Evolutionary conservation across 2,888 invertebrate genomes (phyloP).

Genomic region (Leucophenga maculata): DNA sequence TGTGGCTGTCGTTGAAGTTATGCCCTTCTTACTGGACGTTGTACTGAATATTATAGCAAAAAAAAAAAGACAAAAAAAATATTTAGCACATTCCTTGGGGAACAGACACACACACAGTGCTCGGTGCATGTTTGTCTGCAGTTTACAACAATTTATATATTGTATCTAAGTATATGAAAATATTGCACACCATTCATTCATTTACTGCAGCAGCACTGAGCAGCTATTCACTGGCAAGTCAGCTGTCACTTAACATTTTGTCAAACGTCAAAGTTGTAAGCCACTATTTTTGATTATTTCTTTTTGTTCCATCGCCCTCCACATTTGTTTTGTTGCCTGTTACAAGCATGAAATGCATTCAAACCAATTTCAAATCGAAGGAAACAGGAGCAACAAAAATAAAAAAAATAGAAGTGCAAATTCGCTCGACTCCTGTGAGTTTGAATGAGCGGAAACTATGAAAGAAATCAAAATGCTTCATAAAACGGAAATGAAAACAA

Average conservation of each 20-base stretch:
- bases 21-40: background rate
- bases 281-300: background rate
- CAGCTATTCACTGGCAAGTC: slow-evolving; percentile 35
- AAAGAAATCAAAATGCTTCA: slow-evolving; percentile 58
- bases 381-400: background rate
- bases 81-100: background rate
- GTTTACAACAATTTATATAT: slow-evolving; percentile 17
- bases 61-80: background rate
- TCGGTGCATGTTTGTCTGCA: slow-evolving; percentile 12
- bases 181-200: background rate
- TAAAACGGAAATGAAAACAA: slow-evolving; percentile 63
- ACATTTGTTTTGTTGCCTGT: too few species aligned
- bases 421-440: background rate
- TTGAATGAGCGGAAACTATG: slow-evolving; percentile 41
- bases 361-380: background rate
- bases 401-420: slow-evolving; percentile 1
- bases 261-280: slow-evolving; percentile 38
- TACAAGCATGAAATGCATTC: background rate
- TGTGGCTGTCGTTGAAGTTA: slow-evolving; percentile 2
- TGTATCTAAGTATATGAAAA: background rate
- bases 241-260: slow-evolving; percentile 59
- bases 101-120: background rate
- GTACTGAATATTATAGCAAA: background rate
- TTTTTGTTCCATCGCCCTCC: slow-evolving; percentile 9
- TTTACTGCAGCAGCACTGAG: slow-evolving; percentile 11